These are phyloP conservation scores for Ochlodes sylvanus DNA, from an alignment of 2,888 invertebrate species.

Conservation along the genomic window DNA sequence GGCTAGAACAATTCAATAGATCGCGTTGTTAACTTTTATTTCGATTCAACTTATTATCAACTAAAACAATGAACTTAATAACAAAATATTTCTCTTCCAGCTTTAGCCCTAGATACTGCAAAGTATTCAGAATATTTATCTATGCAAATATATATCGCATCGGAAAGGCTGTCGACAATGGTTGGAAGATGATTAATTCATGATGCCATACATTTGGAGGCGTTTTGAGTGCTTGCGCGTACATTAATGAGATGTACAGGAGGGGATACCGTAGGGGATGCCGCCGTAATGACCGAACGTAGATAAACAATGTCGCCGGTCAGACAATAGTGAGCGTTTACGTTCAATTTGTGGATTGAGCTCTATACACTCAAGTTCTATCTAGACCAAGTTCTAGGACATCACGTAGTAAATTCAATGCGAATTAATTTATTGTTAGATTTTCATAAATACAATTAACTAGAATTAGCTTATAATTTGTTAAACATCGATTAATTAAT, in stretches of 20 bases:
- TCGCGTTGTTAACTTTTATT: too few species aligned
- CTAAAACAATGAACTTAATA: not conserved
- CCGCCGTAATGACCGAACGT: not conserved
- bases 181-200: slow-evolving; percentile 36
- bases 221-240: slow-evolving; percentile 18
- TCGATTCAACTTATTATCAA: too few species aligned
- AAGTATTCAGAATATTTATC: slow-evolving; percentile 20
- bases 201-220: slow-evolving; percentile 35
- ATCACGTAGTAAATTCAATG: too few species aligned
- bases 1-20: too few species aligned
- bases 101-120: slow-evolving; percentile 12
- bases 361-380: too few species aligned
- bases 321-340: not conserved
- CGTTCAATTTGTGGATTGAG: not conserved
- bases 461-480: too few species aligned
- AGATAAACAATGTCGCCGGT: not conserved
- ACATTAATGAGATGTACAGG: slow-evolving; percentile 12
- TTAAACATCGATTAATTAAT: too few species aligned
- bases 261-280: not conserved
- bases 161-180: slow-evolving; percentile 31
- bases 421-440: too few species aligned
- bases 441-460: too few species aligned
- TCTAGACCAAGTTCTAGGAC: too few species aligned
- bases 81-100: not conserved
- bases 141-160: slow-evolving; percentile 29